Evolutionary conservation across 1,140 invertebrate genomes (phyloP).

Genomic region (Linepithema humile): DNA sequence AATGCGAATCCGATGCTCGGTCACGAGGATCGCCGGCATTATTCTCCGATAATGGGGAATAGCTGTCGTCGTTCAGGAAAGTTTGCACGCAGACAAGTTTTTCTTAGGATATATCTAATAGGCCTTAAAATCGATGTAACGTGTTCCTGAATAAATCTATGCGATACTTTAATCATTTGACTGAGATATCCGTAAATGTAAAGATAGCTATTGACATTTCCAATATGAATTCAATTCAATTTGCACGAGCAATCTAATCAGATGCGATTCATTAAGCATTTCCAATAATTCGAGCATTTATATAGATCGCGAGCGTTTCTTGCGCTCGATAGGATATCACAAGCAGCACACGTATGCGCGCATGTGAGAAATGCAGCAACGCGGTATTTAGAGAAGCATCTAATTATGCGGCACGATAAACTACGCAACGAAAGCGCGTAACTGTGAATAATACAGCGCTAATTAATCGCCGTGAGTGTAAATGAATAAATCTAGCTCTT

Average conservation of each 20-base stretch:
- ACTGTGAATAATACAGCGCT: slow-evolving; percentile 50
- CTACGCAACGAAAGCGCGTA: neutral
- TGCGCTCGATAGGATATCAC: slow-evolving; percentile 32
- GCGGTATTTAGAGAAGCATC: slow-evolving; percentile 10
- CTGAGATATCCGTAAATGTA: neutral
- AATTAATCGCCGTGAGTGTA: slow-evolving; percentile 41
- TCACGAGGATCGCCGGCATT: slow-evolving; percentile 51
- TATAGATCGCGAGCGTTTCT: slow-evolving; percentile 25
- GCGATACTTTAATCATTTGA: neutral
- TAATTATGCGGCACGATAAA: slow-evolving; percentile 61
- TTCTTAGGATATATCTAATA: slow-evolving; percentile 18
- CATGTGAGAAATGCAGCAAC: neutral
- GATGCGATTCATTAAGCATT: slow-evolving; percentile 7
- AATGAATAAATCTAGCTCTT: neutral
- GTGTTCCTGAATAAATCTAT: slow-evolving; percentile 15
- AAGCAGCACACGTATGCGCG: neutral
- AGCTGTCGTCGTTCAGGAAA: slow-evolving; percentile 28
- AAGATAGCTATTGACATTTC: neutral
- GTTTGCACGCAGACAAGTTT: slow-evolving; percentile 27
- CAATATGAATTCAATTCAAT: neutral
- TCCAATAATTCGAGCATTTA: slow-evolving; percentile 19
- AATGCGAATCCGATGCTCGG: slow-evolving; percentile 52
- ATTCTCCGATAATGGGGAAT: slow-evolving; percentile 48
- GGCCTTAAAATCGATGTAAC: slow-evolving; percentile 14
- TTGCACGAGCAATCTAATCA: neutral